Evolutionary conservation across 1,140 invertebrate genomes (phyloP), one percentile per base, ranked within the genome.

Genomic region (Pogonomyrmex californicus): DNA sequence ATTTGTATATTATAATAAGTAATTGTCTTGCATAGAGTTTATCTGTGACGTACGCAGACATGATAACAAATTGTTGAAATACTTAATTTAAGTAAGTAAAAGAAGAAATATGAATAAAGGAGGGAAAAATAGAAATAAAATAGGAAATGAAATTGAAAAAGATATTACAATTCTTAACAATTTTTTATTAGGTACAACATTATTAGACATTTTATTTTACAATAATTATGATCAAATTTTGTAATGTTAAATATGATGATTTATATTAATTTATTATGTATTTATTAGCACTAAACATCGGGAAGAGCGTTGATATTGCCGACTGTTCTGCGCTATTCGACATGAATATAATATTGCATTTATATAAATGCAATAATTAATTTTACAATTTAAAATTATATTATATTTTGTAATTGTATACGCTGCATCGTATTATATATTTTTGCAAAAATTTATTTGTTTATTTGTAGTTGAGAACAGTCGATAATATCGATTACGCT

Each of bases 241-340:
- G 30, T 1, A 65, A 41, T 66, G 38, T 17, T 17, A 7, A 23
- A 65, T 0, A 65, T 7, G 12, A 66, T 47, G 12, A 66, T 47
- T 30, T 47, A 12, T 66, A 44, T 44, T 66, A 66, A 33, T 4
- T 14, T 4, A 44, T 44, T 44, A 44, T 7, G 23, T 12, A 44
- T 44, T 66, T 44, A 0, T 66, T 66, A 47, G 0, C 38, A 66
- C 4, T 1, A 62, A 0, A 30, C 4, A 41, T 44, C 1, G 2
- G 14, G 41, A 58, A 75, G 49, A 73, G 33, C 17, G 1, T 58
- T 58, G 51, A 75, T 33, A 58, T 75, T 75, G 58, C 58, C n/a
- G 51, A 75, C 36, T 1, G n/a, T 41, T 75, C 54, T 75, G 1
- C 14, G 0, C 9, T 2, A 51, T n/a, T 23, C 12, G 12, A 36